Percentiles rank a stretch among this genome's conserved stretches.
phyloP scores from a whole-genome alignment of 2,113 vertebrate genomes.

The rat (Rattus norvegicus) region DNA sequence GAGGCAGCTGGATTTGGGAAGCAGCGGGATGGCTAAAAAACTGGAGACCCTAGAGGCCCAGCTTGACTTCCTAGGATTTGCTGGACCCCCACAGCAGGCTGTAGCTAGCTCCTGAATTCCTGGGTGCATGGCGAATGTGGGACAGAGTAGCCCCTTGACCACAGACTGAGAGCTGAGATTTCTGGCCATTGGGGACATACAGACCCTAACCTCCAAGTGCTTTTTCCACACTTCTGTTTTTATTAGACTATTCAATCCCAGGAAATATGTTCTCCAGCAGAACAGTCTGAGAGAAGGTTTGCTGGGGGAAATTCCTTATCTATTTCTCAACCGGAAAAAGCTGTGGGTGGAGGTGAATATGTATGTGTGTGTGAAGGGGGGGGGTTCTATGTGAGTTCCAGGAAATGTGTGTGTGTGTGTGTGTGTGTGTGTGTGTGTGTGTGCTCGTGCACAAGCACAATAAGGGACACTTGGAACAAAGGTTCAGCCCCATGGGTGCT shows the following conservation, averaged over 20 bases:
- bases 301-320: constrained; percentile 75
- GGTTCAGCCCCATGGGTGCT: constrained; percentile 4
- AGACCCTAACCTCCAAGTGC: constrained; percentile 25
- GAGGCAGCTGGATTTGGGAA: too few species aligned
- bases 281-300: constrained; percentile 63
- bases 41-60: not conserved
- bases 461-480: not conserved
- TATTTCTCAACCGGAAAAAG: constrained; percentile 72
- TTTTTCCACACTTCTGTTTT: constrained; percentile 52
- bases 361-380: not conserved
- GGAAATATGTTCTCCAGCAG: constrained; percentile 70
- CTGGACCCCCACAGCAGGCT: not conserved
- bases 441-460: not conserved
- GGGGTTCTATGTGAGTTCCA: not conserved
- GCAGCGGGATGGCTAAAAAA: not conserved
- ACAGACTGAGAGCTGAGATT: not conserved
- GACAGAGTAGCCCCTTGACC: not conserved
- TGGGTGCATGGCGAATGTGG: not conserved
- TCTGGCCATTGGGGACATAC: constrained; percentile 25
- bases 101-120: not conserved
- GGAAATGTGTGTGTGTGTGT: not conserved
- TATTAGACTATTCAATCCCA: constrained; percentile 74
- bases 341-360: constrained; percentile 74
- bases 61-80: not conserved
- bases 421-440: not conserved